These are phyloP conservation scores for Nematostella vectensis DNA, from an alignment of 92 coral and sea anemone species.

Conservation along the genomic window DNA sequence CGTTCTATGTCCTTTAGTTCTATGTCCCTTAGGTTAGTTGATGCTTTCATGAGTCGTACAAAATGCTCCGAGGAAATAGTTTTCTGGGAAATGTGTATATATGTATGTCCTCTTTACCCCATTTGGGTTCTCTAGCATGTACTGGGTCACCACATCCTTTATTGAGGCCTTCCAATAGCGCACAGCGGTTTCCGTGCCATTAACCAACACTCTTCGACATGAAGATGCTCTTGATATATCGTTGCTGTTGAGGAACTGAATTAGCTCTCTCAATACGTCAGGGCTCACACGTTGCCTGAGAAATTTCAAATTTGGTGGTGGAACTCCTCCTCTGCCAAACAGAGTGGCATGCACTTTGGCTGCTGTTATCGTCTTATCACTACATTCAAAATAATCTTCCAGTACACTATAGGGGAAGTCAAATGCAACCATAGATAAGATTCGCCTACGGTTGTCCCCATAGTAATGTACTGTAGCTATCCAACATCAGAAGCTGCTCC, in stretches of 20 bases:
- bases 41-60: too few species aligned
- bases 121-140: constrained; percentile 14
- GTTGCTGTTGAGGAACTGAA: constrained; percentile 20
- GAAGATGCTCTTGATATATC: constrained; percentile 33
- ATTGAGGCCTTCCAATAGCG: constrained; percentile 23
- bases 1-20: too few species aligned
- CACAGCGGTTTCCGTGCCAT: constrained; percentile 19
- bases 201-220: constrained; percentile 26
- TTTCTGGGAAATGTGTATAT: constrained; percentile 33
- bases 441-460: constrained; percentile 1
- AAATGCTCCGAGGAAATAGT: too few species aligned
- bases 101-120: constrained; percentile 37
- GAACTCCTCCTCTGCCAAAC: constrained; percentile 37
- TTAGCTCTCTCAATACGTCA: constrained; percentile 25
- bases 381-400: not conserved
- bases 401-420: constrained; percentile 1
- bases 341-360: constrained; percentile 34
- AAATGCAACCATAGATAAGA: constrained; percentile 1
- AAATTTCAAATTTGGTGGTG: constrained; percentile 15
- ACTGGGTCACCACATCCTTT: constrained; percentile 24
- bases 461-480: not conserved
- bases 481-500: constrained; percentile 2
- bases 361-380: constrained; percentile 28
- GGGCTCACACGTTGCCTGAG: constrained; percentile 20
- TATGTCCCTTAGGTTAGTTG: too few species aligned